phyloP scores from a whole-genome alignment of 35 echinoderm and acorn worm species.

The Eucidaris tribuloides region DNA sequence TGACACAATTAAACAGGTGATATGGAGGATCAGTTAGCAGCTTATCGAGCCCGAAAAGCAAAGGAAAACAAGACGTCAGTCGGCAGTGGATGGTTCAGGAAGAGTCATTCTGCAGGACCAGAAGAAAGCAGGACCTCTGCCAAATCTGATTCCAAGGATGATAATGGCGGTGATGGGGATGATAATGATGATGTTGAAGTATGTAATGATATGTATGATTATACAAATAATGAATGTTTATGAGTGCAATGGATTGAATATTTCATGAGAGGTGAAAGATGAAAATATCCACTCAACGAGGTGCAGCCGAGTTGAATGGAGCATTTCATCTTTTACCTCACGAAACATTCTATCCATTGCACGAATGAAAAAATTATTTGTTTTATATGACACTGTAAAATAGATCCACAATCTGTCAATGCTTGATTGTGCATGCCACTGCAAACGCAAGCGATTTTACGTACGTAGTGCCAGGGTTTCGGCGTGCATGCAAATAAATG shows the following conservation, averaged over 20 bases:
- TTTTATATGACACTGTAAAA: no score
- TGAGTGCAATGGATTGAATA: no score
- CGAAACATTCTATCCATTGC: no score
- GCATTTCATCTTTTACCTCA: no score
- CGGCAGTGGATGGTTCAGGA: background rate
- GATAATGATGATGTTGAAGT: background rate
- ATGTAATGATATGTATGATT: background rate
- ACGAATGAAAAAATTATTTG: no score
- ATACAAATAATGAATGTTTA: background rate
- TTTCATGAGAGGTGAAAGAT: background rate
- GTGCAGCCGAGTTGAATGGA: no score
- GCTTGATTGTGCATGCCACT: no score
- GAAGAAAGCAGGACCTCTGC: background rate
- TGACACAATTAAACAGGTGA: background rate
- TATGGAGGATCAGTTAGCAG: conserved; percentile 55
- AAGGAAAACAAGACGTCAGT: conserved; percentile 14
- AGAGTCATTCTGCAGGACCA: background rate
- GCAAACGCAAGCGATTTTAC: no score
- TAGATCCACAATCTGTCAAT: no score
- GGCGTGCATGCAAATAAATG: no score
- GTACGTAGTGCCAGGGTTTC: no score
- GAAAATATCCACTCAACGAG: no score
- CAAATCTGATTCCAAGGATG: background rate
- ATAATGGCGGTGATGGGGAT: background rate
- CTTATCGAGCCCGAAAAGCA: conserved; percentile 50